These are phyloP conservation scores for Hylaeus anthracinus DNA, from an alignment of 1,140 invertebrate genomes.

Conservation along the genomic window DNA sequence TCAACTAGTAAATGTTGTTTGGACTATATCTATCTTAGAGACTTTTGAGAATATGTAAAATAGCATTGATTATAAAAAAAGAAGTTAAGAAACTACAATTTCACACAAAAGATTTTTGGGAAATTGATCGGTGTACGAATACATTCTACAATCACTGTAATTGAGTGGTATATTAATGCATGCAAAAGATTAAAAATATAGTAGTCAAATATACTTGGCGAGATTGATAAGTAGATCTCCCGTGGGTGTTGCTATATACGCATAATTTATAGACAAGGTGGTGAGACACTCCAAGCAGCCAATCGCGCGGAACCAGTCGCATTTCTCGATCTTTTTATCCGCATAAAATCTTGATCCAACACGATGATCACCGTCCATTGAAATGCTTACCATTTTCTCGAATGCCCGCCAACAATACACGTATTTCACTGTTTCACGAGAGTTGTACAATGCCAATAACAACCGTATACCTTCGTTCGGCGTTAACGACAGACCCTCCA, in stretches of 20 bases:
- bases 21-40: too few relatives aligned
- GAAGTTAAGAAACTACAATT: too few relatives aligned
- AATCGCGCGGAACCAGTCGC: conserved; percentile 57
- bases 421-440: conserved; percentile 53
- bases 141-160: too few relatives aligned
- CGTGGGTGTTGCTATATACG: conserved; percentile 58
- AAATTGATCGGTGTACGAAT: too few relatives aligned
- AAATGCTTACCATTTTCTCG: conserved; percentile 40
- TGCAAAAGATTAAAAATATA: not conserved
- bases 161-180: too few relatives aligned
- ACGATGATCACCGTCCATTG: conserved; percentile 14
- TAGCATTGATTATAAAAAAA: too few relatives aligned
- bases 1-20: too few relatives aligned
- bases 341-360: conserved; percentile 23
- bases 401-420: conserved; percentile 62
- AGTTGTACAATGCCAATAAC: conserved; percentile 55
- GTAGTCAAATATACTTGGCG: conserved; percentile 43
- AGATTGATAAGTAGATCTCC: conserved; percentile 57
- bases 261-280: conserved; percentile 57
- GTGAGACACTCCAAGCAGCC: conserved; percentile 51
- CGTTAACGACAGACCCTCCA: conserved; percentile 54
- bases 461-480: conserved; percentile 52
- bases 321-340: conserved; percentile 35
- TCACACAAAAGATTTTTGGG: too few relatives aligned
- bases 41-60: too few relatives aligned